Base-by-base conservation (phyloP, 2,888 invertebrate species). In the Antheraea assamensis region DNA sequence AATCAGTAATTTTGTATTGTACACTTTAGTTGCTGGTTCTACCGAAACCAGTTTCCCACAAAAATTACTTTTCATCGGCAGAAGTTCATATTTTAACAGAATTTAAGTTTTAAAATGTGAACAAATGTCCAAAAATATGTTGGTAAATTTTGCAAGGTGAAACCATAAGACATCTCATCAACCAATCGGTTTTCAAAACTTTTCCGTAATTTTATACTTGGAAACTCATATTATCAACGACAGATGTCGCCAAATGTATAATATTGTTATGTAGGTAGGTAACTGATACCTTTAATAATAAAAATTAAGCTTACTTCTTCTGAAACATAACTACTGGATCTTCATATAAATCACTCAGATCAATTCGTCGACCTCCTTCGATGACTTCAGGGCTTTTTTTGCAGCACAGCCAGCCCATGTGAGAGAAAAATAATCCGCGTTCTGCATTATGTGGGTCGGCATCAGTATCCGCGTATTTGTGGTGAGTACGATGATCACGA, bases 391-490 rank as follows among this genome's bases (percentile, higher is more conserved):
- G 97, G 86, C 98, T 98, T 88, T 99, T 99, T 83, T 96, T 96
- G 80, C 96, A 95, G 91, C 98, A 95, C 73, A 99, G 93, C 99
- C 99, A 99, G 71, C 99, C 99, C 93, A 99, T 97, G 88, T 99
- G 99, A 0, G 98, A 97, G 93, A 98, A 99, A 95, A 99, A 99
- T 89, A 99, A 97, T 1, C 99, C 99, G 73, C 98, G 95, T 71
- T 96, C 96, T 0, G 98, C 96, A 83, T 98, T 98, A 90, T 98
- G 98, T 0, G 98, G 98, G 90, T 98, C 98, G 0, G 98, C 98
- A 84, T 98, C 96, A 0, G 98, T 98, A 86, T 97, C 97, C 0
- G 97, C 97, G 90, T 97, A 98, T 87, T 98, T 98, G 92, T 98
- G 98, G 87, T 98, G 98, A 0, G 98, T 98, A 78, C 97, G 95